Conservation (phyloP, 2,888 invertebrate species). For the Endomychus coccineus region DNA sequence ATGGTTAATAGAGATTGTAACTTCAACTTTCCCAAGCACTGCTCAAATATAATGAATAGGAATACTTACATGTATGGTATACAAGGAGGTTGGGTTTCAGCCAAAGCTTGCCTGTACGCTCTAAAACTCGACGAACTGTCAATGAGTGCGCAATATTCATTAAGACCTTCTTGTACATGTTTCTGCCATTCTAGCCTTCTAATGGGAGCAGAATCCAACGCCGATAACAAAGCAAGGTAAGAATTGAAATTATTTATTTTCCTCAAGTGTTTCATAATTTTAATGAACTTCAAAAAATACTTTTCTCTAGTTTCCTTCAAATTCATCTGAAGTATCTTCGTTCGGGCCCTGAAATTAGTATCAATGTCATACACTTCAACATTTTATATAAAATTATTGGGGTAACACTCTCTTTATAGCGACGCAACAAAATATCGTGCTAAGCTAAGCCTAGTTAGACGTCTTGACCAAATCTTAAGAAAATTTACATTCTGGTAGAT, state of each 20-base stretch:
- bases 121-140: slow-evolving; percentile 97
- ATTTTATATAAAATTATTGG: too few relatives aligned
- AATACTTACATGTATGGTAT: slow-evolving; percentile 94
- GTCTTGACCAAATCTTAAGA: too few relatives aligned
- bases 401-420: too few relatives aligned
- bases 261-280: slow-evolving; percentile 95
- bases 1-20: not conserved
- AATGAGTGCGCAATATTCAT: slow-evolving; percentile 92
- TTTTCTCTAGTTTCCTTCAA: slow-evolving; percentile 87
- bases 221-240: slow-evolving; percentile 91
- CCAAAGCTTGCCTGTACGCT: slow-evolving; percentile 89
- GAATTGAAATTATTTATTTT: slow-evolving; percentile 99
- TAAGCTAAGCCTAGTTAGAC: too few relatives aligned
- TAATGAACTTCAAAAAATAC: slow-evolving; percentile 91
- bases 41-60: not conserved
- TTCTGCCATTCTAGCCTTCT: slow-evolving; percentile 89
- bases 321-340: slow-evolving; percentile 87
- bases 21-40: too few relatives aligned
- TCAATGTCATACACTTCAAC: too few relatives aligned
- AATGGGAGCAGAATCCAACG: slow-evolving; percentile 93
- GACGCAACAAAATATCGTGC: too few relatives aligned
- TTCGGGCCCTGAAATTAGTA: slow-evolving; percentile 60
- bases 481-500: too few relatives aligned
- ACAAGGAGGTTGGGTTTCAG: slow-evolving; percentile 94
- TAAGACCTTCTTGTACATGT: slow-evolving; percentile 82